Evolutionary conservation across 2,113 vertebrate species (phyloP).

Genomic region (Mormyrus iriodes): DNA sequence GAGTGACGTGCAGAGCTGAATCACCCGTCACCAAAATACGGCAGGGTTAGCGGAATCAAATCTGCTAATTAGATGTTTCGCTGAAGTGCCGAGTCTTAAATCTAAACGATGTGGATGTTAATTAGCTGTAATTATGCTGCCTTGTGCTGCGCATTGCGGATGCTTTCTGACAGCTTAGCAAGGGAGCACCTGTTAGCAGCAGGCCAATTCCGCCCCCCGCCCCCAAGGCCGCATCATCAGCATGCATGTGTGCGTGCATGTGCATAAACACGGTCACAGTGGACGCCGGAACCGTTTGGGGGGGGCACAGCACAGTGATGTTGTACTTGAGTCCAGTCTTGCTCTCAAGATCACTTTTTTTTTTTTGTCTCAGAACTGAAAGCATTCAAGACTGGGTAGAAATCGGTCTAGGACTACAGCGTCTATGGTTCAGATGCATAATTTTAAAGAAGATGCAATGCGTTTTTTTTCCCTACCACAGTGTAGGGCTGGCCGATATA

Average conservation of each 20-base stretch:
- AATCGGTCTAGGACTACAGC: neutral
- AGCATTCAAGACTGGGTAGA: neutral
- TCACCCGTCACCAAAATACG: neutral
- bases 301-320: no score
- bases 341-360: no score
- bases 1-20: neutral
- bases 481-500: neutral
- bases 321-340: no score
- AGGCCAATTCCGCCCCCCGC: neutral
- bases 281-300: no score
- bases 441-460: neutral
- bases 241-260: neutral
- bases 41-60: neutral
- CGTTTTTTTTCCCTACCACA: neutral
- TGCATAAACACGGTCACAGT: neutral
- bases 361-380: no score
- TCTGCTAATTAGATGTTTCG: neutral
- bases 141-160: constrained; percentile 4
- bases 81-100: neutral
- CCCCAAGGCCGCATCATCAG: neutral
- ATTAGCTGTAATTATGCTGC: constrained; percentile 23
- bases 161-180: neutral
- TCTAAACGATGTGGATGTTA: constrained; percentile 12
- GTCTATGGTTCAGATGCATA: neutral
- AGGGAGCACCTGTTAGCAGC: constrained; percentile 24